Evolutionary conservation across 2,113 vertebrate genomes (phyloP).

Genomic region (Nymphicus hollandicus): DNA sequence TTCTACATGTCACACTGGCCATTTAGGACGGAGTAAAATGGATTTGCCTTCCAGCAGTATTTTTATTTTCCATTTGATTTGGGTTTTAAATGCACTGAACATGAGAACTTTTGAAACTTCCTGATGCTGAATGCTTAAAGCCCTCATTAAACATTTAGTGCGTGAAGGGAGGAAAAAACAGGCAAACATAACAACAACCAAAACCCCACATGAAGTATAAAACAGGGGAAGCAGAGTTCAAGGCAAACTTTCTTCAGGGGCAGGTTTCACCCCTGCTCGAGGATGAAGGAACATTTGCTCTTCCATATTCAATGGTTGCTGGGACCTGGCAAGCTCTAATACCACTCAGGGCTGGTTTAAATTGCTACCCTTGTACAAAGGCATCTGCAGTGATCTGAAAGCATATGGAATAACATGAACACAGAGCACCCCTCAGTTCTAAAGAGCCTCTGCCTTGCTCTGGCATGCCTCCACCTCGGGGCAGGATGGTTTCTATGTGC

Average conservation of each 20-base stretch:
- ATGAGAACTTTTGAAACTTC: not conserved
- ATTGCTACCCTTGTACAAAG: not conserved
- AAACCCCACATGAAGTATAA: not conserved
- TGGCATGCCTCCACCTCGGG: not conserved
- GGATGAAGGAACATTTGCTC: not conserved
- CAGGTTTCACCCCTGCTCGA: not conserved
- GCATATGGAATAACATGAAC: not conserved
- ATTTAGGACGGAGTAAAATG: not conserved
- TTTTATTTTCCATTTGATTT: not conserved
- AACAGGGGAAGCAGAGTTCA: not conserved
- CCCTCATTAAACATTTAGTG: constrained; percentile 13
- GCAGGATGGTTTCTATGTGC: not conserved
- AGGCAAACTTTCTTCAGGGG: not conserved
- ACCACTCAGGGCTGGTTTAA: not conserved
- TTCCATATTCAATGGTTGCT: not conserved
- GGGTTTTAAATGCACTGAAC: not conserved
- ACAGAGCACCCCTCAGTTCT: not conserved
- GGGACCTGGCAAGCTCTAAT: not conserved
- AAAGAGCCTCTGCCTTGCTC: not conserved
- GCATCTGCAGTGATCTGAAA: not conserved
- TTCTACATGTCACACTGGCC: not conserved
- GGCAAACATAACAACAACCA: not conserved
- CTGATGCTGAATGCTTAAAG: constrained; percentile 12
- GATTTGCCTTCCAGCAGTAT: not conserved
- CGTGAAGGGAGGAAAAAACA: rapidly evolving